Evolutionary conservation across 2,888 invertebrate genomes (phyloP).

Genomic region (Agelastica alni): DNA sequence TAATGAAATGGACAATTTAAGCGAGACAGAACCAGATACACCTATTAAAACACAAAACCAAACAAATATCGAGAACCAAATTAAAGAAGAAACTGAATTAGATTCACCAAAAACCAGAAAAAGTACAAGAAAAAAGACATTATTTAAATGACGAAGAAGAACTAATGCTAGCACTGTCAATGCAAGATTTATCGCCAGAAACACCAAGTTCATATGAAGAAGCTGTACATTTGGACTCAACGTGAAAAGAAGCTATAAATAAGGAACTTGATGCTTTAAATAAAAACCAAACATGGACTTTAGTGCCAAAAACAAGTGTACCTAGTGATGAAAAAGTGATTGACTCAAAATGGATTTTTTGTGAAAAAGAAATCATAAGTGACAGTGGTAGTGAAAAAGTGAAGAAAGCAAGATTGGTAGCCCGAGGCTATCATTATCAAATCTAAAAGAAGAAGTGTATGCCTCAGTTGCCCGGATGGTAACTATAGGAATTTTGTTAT

Average conservation of each 20-base stretch:
- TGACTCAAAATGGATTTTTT: slow-evolving; percentile 33
- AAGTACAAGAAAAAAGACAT: neutral
- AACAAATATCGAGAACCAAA: too few relatives aligned
- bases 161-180: too few relatives aligned
- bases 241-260: slow-evolving; percentile 13
- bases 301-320: neutral
- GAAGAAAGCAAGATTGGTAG: slow-evolving; percentile 30
- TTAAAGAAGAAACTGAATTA: neutral
- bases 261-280: slow-evolving; percentile 15
- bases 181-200: neutral
- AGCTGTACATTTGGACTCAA: neutral
- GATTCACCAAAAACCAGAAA: neutral
- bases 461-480: slow-evolving; percentile 41
- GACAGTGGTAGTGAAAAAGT: slow-evolving; percentile 10
- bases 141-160: too few relatives aligned
- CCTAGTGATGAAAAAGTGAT: slow-evolving; percentile 23
- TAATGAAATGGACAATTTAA: neutral
- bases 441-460: slow-evolving; percentile 32
- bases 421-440: slow-evolving; percentile 25
- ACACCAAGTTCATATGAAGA: too few relatives aligned
- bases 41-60: too few relatives aligned
- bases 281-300: slow-evolving; percentile 23
- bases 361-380: slow-evolving; percentile 23
- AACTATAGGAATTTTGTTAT: slow-evolving; percentile 34
- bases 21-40: neutral